Evolutionary conservation across 2,888 invertebrate genomes (phyloP).

Genomic region (Lordiphosa andalusiaca): DNA sequence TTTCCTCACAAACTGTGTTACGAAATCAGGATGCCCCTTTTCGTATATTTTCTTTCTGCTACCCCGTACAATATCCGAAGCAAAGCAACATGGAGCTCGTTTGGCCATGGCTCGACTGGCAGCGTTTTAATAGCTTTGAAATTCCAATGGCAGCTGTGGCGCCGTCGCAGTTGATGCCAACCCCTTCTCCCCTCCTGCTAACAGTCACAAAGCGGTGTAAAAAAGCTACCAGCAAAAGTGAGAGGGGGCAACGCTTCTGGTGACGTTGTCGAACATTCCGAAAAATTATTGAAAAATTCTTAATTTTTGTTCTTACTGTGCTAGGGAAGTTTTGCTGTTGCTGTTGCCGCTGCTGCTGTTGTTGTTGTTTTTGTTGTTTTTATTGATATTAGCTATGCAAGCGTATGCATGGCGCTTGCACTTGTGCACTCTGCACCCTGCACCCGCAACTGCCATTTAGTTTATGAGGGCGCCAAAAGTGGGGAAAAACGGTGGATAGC

Average conservation of each 20-base stretch:
- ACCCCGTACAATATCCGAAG: slow-evolving; percentile 20
- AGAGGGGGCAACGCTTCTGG: slow-evolving; percentile 15
- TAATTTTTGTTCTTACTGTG: slow-evolving; percentile 58
- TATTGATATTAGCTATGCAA: slow-evolving; percentile 73
- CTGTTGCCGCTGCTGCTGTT: slow-evolving; percentile 31
- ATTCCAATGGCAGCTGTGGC: slow-evolving; percentile 79
- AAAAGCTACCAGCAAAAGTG: slow-evolving; percentile 10
- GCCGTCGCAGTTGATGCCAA: slow-evolving; percentile 40
- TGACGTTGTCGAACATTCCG: slow-evolving; percentile 64
- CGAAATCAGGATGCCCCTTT: background rate
- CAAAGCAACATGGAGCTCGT: slow-evolving; percentile 60
- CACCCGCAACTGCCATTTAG: slow-evolving; percentile 69
- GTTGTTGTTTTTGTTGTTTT: slow-evolving; percentile 37
- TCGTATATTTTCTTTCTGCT: slow-evolving; percentile 1
- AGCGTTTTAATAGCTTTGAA: slow-evolving; percentile 80
- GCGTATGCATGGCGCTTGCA: slow-evolving; percentile 34
- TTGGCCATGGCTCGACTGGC: slow-evolving; percentile 78
- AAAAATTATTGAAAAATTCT: slow-evolving; percentile 70
- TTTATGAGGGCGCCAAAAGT: slow-evolving; percentile 65
- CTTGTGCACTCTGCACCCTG: slow-evolving; percentile 37
- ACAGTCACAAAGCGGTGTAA: slow-evolving; percentile 22
- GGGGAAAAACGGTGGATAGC: slow-evolving; percentile 38
- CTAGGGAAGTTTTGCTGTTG: slow-evolving; percentile 38
- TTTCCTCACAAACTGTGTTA: too few relatives aligned
- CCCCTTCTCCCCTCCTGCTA: slow-evolving; percentile 14